Base-by-base conservation (phyloP, 2,888 invertebrate species). In the Parnassius mnemosyne region DNA sequence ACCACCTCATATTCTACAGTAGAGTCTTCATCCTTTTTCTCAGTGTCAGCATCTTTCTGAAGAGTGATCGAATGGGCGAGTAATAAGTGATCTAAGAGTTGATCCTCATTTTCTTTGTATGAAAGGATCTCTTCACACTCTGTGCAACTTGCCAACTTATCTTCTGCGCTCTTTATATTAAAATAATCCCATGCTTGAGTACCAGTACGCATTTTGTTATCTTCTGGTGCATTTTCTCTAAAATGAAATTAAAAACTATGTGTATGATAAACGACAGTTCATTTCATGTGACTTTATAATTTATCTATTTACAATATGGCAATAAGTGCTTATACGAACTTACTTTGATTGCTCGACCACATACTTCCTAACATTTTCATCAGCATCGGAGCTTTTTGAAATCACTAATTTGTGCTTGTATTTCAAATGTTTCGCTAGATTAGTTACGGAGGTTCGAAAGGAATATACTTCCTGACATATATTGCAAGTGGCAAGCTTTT, bases 401-500 rank as follows among this genome's bases (percentile, higher is more conserved):
- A 49, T 9, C 13, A 16, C 13, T 13, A 49, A 13, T 9, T 49
- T 49, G 13, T 49, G 49, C 12, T 49, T 49, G 7, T 52, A 13
- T 10, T 52, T 52, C 34, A 52, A 25, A 52, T 52, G 52, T 52
- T 52, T 52, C n/a, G 52, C 10, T 10, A 52, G 25, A 52, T 52
- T 52, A 52, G 34, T 34, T 9, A n/a, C n/a, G 12, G 34, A 16
- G 9, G 49, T 13, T 49, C 12, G n/a, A 49, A 13, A 49, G 9
- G 49, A 49, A 49, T 49, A 49, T 49, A 13, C 13, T 5, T 49
- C 49, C 2, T 49, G 49, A 12, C 49, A 49, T 13, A 49, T 2
- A 13, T 13, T 52, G 53, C 69, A 71, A 9, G 61, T 65, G 0
- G 75, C 76, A 0, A 52, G 7, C 0, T 9, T 50, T 0, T 41